Percentiles rank a stretch among this genome's conserved stretches.
These are phyloP conservation scores for Papilio dardanus DNA, from an alignment of 1,140 invertebrate species.

Conservation along the genomic window DNA sequence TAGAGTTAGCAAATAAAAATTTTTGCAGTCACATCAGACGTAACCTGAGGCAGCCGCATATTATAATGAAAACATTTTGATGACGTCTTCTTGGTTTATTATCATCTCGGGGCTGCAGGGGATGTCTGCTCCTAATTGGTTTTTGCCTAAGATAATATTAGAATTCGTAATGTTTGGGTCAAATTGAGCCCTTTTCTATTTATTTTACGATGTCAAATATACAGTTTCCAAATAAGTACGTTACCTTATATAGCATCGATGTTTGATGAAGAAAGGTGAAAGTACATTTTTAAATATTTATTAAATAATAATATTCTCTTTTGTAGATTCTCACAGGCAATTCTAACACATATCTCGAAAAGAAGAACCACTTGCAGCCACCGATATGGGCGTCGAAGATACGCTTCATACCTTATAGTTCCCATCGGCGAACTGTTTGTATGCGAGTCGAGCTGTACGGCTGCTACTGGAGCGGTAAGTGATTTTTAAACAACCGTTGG, in stretches of 20 bases:
- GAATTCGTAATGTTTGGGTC: slow-evolving; percentile 35
- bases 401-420: slow-evolving; percentile 92
- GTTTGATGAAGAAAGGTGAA: too few relatives aligned
- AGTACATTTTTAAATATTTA: too few relatives aligned
- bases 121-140: background rate
- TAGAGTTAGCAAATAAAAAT: slow-evolving; percentile 36
- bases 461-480: slow-evolving; percentile 87
- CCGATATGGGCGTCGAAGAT: slow-evolving; percentile 91
- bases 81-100: slow-evolving; percentile 1
- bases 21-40: slow-evolving; percentile 22
- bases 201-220: slow-evolving; percentile 20
- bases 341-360: slow-evolving; percentile 91
- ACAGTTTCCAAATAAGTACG: background rate
- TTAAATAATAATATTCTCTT: slow-evolving; percentile 51
- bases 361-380: slow-evolving; percentile 88
- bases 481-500: background rate
- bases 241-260: background rate
- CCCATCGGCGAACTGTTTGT: slow-evolving; percentile 92
- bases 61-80: slow-evolving; percentile 19
- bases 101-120: slow-evolving; percentile 1
- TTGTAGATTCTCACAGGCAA: slow-evolving; percentile 91
- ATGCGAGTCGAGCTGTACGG: slow-evolving; percentile 93
- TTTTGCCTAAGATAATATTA: slow-evolving; percentile 14
- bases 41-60: slow-evolving; percentile 7
- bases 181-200: slow-evolving; percentile 36